phyloP scores from a whole-genome alignment of 2,888 invertebrate genomes.

The Parnassius glacialis region DNA sequence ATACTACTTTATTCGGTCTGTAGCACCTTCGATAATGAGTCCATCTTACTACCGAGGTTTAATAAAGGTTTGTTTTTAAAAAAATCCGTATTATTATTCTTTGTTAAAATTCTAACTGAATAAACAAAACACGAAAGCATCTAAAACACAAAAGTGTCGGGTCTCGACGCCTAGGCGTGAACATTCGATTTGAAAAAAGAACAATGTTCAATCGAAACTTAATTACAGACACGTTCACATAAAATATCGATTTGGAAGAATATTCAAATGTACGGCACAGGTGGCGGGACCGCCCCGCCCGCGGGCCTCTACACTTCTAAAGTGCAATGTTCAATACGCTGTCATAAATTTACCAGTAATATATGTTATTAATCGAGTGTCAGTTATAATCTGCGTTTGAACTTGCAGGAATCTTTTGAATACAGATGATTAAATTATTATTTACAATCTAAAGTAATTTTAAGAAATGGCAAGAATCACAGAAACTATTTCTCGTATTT shows the following conservation, averaged over 20 bases:
- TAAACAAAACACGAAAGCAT: conserved; percentile 11
- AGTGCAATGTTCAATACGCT: conserved; percentile 41
- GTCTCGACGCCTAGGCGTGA: conserved; percentile 65
- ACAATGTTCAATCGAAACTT: conserved; percentile 62
- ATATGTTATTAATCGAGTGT: conserved; percentile 43
- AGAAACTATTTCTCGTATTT: too few relatives aligned
- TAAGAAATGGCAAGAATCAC: neutral
- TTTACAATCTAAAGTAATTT: conserved; percentile 1
- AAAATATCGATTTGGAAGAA: conserved; percentile 75
- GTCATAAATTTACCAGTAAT: conserved; percentile 53
- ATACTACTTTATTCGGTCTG: too few relatives aligned
- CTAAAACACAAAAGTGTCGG: conserved; percentile 50
- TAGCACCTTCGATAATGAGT: too few relatives aligned
- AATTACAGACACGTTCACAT: conserved; percentile 73
- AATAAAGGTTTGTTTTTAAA: too few relatives aligned
- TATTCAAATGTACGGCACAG: conserved; percentile 66
- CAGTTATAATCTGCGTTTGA: conserved; percentile 28
- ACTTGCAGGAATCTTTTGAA: conserved; percentile 17
- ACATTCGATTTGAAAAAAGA: conserved; percentile 45
- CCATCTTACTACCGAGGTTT: too few relatives aligned
- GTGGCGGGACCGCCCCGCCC: conserved; percentile 69
- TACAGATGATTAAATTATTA: conserved; percentile 5
- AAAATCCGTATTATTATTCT: too few relatives aligned
- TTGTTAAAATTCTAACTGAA: neutral
- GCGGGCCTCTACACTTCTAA: conserved; percentile 59